Evolutionary conservation across 2,797 vertebrate species (phyloP), one percentile per base, ranked within the genome.

Genomic region (Delichon dasypus): DNA sequence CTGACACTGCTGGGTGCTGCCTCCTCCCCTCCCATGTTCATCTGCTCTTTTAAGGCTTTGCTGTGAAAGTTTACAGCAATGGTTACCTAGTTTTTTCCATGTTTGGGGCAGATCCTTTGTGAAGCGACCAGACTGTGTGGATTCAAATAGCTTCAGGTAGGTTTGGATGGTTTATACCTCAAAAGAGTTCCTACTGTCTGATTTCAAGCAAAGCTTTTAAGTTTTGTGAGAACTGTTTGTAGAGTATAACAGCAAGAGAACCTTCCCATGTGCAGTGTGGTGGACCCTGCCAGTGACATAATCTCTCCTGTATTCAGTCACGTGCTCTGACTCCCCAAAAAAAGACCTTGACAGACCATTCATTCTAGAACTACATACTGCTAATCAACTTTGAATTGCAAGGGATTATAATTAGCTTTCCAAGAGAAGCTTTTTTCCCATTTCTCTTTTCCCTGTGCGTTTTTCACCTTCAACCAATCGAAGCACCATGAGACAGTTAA

Each of bases 1-100:
- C n/a, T 32, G 44, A n/a, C 4, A 4, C 10, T 64, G 47, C 72
- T 58, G 21, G 10, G 12, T 16, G 9, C 19, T 21, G 13, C 10
- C 65, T 53, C 23, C 13, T 78, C 13, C 53, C 34, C 8, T 36
- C 30, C 17, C 1, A 0, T 5, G 1, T 51, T 45, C 13, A 47
- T 32, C 23, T 16, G 13, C 13, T n/a, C 42, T 58, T 66, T 21
- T 18, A 64, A 40, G 45, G 40, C 10, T 48, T 16, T 80, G 32
- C 13, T 4, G 16, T 79, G 18, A 30, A 66, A 13, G 7, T 29
- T 40, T 34, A 23, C 13, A 61, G 8, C 38, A 44, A 20, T 5
- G 8, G 2, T 68, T 34, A 30, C 0, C 0, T 27, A 3, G 19
- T 20, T 73, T 77, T 38, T 38, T 42, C 36, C 5, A 3, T 13